Percentiles rank a stretch among this genome's conserved stretches.
phyloP scores from a whole-genome alignment of 2,888 invertebrate genomes.

The Boloria selene region DNA sequence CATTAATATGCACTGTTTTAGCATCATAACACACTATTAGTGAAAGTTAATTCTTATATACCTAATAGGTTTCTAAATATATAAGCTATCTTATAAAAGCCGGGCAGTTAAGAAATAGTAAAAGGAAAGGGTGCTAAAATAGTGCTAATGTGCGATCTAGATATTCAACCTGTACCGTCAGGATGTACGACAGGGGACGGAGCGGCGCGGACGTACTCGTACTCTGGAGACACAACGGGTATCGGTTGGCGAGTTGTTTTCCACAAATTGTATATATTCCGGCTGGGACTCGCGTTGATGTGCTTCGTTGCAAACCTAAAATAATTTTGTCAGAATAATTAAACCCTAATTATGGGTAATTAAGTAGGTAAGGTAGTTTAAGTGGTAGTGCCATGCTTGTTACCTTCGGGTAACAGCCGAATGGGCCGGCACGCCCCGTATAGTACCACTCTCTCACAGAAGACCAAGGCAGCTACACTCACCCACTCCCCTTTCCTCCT shows the following conservation, averaged over 20 bases:
- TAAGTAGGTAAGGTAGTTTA: no score
- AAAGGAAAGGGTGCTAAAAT: constrained; percentile 30
- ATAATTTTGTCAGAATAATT: background rate
- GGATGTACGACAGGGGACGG: constrained; percentile 55
- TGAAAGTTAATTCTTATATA: no score
- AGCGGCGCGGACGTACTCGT: constrained; percentile 65
- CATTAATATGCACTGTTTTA: no score
- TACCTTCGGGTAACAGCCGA: no score
- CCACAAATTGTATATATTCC: constrained; percentile 57
- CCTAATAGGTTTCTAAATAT: no score
- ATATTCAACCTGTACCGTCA: constrained; percentile 70
- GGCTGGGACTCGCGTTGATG: constrained; percentile 53
- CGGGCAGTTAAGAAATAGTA: background rate
- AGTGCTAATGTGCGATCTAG: constrained; percentile 56
- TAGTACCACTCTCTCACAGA: no score
- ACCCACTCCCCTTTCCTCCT: no score
- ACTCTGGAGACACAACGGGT: constrained; percentile 51
- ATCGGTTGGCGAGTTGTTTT: constrained; percentile 53
- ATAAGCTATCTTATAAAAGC: background rate
- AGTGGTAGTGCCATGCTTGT: no score
- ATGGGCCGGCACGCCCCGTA: no score
- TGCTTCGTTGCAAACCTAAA: constrained; percentile 67
- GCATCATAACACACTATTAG: no score
- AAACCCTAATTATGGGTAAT: no score
- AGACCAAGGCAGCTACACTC: no score